Evolutionary conservation across 1,140 invertebrate genomes (phyloP), one percentile per base, ranked within the genome.

Genomic region (Helicoverpa zea): DNA sequence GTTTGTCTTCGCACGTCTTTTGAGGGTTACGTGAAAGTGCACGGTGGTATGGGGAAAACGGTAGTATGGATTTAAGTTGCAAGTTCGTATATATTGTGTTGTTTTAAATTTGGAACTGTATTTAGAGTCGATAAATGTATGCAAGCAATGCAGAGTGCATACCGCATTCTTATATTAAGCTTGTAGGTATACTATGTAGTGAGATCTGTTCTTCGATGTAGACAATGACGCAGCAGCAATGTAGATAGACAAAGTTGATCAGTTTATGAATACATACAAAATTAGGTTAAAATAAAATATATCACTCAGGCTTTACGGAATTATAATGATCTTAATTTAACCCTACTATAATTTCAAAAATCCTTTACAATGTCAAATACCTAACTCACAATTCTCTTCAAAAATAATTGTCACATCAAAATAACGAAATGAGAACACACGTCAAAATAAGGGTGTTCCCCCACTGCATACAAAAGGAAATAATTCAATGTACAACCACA

Each of bases 401-500:
- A 52, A 63, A 51, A 76, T 64, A 64, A 63, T 76, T 63, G 29
- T 64, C 58, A 63, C 43, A 76, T 76, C 14, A 35, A 51, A 61
- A 59, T 77, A 64, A 64, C 61, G 54, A 54, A 77, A 77, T 29
- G 66, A 52, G 7, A 10, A 66, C 52, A 64, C 75, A 66, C 76
- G 75, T 73, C 75, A 73, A n/a, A 63, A 64, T 64, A 77, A 73
- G 76, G 59, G 59, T 58, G 74, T 12, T 23, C 23, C 75, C 61
- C 81, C 72, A 58, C 66, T 58, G 18, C 52, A 74, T 59, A 29
- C 47, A 72, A 78, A 83, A 78, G 82, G 64, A 74, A n/a, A 74
- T 66, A 78, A 79, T 70, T 79, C 63, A 70, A 79, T 79, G 10
- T 58, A 18, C 29, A 49, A 81, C 86, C 84, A 82, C 84, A 80